Percentiles rank a stretch among this genome's conserved stretches.
phyloP scores from a whole-genome alignment of 2,113 vertebrate genomes.

The Puffinus mauretanicus region DNA sequence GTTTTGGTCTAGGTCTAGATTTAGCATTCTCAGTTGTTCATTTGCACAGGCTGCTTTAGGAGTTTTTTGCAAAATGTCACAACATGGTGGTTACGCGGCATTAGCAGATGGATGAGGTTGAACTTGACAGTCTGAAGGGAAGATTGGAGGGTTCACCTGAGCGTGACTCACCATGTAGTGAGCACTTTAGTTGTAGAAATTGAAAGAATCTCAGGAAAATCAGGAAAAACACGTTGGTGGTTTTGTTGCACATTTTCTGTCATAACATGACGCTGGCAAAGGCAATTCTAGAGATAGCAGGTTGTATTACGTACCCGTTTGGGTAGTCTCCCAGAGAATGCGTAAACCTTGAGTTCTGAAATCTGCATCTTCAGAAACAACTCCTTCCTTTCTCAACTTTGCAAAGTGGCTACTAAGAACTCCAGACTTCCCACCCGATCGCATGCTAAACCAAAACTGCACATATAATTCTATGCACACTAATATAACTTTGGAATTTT shows the following conservation, averaged over 20 bases:
- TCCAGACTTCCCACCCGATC: neutral
- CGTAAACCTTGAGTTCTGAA: neutral
- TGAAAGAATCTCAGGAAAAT: neutral
- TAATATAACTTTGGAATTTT: neutral
- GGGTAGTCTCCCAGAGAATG: neutral
- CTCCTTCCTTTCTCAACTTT: neutral
- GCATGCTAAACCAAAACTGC: neutral
- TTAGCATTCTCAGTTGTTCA: neutral
- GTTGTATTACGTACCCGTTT: neutral
- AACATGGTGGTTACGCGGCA: neutral
- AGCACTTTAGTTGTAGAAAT: neutral
- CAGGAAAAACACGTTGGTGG: neutral
- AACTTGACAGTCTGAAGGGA: neutral
- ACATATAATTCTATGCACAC: fast-evolving
- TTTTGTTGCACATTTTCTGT: neutral
- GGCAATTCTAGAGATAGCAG: neutral
- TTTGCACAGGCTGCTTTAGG: neutral
- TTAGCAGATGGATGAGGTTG: neutral
- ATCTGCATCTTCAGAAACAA: neutral
- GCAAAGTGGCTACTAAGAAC: neutral
- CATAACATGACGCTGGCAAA: neutral
- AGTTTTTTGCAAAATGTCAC: neutral
- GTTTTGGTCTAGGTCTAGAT: neutral
- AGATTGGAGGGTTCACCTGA: neutral
- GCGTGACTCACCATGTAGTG: neutral